Percentiles rank a stretch among this genome's conserved stretches.
These are phyloP conservation scores for Heliconius charithonia DNA, from an alignment of 2,888 invertebrate species.

Conservation along the genomic window DNA sequence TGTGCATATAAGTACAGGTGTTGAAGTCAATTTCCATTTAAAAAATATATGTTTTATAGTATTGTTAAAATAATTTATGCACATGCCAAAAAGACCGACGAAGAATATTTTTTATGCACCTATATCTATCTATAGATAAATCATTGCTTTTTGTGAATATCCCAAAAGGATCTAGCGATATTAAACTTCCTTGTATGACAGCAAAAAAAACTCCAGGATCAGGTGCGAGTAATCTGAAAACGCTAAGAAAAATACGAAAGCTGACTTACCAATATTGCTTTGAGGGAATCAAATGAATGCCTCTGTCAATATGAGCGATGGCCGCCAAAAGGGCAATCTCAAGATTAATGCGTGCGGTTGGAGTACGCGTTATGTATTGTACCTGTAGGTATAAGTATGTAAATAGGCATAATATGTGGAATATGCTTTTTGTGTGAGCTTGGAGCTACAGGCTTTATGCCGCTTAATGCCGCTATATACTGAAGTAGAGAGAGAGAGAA, in stretches of 20 bases:
- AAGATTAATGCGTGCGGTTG: conserved; percentile 24
- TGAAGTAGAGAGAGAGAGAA: background rate
- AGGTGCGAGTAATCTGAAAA: conserved; percentile 11
- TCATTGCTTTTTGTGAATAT: background rate
- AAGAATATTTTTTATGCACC: too few relatives aligned
- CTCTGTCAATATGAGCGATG: conserved; percentile 27
- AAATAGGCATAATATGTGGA: too few relatives aligned
- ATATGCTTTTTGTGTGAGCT: too few relatives aligned
- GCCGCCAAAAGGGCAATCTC: conserved; percentile 25
- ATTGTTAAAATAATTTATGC: too few relatives aligned
- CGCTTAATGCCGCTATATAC: too few relatives aligned
- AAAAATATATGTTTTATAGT: too few relatives aligned
- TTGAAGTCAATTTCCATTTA: too few relatives aligned
- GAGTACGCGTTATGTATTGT: conserved; percentile 7
- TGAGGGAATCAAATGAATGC: conserved; percentile 23
- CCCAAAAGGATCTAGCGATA: background rate
- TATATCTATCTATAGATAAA: background rate
- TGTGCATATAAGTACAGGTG: too few relatives aligned
- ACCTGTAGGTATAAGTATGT: too few relatives aligned
- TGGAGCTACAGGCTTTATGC: too few relatives aligned
- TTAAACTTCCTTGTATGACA: background rate
- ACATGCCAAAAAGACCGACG: too few relatives aligned
- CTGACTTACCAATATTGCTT: conserved; percentile 19
- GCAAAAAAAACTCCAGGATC: conserved; percentile 12
- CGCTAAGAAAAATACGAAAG: conserved; percentile 8